Percentiles rank a stretch among this genome's conserved stretches.
Evolutionary conservation across 2,888 invertebrate species (phyloP).

Genomic region (Scaptomyza reducta): DNA sequence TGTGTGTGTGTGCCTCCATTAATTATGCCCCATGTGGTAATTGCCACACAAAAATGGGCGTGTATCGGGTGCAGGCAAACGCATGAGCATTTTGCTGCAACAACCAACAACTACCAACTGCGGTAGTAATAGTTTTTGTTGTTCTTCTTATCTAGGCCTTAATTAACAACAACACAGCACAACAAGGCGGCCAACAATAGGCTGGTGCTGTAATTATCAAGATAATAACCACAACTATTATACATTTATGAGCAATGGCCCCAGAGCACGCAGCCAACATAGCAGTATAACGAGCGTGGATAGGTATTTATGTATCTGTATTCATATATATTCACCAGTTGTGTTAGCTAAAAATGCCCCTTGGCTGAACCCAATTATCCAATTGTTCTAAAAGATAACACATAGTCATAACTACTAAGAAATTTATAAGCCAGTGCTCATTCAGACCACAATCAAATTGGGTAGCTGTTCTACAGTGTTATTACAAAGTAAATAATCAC

Average conservation of each 20-base stretch:
- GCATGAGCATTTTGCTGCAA: conserved; percentile 59
- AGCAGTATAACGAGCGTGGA: conserved; percentile 1
- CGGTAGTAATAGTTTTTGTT: background rate
- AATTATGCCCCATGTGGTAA: conserved; percentile 46
- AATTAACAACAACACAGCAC: conserved; percentile 55
- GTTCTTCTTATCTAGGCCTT: conserved; percentile 20
- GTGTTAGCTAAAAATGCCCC: conserved; percentile 7
- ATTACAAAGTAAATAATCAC: no score
- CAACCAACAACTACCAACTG: conserved; percentile 7
- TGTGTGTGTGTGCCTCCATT: conserved; percentile 21
- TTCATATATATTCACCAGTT: background rate
- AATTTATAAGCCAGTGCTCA: background rate
- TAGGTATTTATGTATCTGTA: background rate
- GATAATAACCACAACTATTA: conserved; percentile 62
- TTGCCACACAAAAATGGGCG: conserved; percentile 37
- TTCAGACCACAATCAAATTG: no score
- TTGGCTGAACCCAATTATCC: conserved; percentile 39
- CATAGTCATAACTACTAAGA: background rate
- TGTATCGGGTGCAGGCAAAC: conserved; percentile 34
- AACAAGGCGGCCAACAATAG: conserved; percentile 41
- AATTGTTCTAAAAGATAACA: conserved; percentile 29
- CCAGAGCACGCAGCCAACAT: conserved; percentile 40
- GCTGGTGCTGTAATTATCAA: conserved; percentile 55
- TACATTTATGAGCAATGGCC: conserved; percentile 58
- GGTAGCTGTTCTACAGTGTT: no score